A percentile compares a stretch with the other conserved stretches of the same genome.
These are phyloP conservation scores for Venusia cambrica DNA, from an alignment of 2,888 invertebrate genomes.

Conservation along the genomic window DNA sequence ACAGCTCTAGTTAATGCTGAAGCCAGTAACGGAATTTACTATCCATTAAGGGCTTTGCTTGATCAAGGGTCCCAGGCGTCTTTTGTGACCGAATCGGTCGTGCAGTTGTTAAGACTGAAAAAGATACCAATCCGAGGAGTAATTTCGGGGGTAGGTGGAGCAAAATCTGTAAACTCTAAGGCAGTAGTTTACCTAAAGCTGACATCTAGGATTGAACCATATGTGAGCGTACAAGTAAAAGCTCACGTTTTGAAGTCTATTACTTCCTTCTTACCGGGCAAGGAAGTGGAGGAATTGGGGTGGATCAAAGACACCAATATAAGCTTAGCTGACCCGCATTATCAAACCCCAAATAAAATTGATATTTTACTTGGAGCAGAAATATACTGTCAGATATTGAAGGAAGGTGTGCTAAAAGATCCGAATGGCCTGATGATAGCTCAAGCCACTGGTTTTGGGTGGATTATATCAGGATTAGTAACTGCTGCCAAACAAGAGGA, in stretches of 20 bases:
- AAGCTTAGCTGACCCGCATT: conserved; percentile 1
- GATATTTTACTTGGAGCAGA: conserved; percentile 1
- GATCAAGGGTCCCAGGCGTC: conserved; percentile 21
- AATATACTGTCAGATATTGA: background rate
- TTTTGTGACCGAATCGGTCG: conserved; percentile 15
- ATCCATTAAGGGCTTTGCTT: conserved; percentile 4
- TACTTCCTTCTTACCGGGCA: background rate
- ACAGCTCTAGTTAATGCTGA: conserved; percentile 2
- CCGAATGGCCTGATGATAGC: background rate
- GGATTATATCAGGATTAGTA: conserved; percentile 2
- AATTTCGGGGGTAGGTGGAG: conserved; percentile 6
- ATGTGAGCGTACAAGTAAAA: background rate
- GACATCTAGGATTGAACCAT: background rate
- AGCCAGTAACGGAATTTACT: background rate
- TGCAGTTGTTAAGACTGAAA: conserved; percentile 2
- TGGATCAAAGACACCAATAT: background rate
- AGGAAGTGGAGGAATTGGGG: background rate
- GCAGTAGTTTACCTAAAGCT: background rate
- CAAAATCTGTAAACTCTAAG: background rate
- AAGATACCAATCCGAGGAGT: background rate
- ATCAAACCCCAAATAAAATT: conserved; percentile 1
- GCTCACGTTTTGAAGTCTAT: conserved; percentile 1
- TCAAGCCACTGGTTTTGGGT: background rate
- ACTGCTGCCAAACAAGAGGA: background rate
- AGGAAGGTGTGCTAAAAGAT: background rate